phyloP scores from a whole-genome alignment of 2,797 vertebrate species.

The Hydrophis major region DNA sequence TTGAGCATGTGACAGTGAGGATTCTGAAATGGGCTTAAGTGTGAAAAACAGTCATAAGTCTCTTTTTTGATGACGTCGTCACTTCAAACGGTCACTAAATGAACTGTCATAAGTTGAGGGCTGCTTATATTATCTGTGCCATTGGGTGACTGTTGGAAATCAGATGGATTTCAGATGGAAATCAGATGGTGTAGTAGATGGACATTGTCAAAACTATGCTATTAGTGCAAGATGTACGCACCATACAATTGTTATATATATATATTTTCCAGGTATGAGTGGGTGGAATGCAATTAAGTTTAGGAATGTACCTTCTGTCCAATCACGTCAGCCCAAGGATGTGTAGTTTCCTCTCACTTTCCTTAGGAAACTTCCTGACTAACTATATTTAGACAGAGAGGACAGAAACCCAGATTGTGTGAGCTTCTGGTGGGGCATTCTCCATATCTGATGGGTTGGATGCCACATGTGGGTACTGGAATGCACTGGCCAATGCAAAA shows the following conservation, averaged over 20 bases:
- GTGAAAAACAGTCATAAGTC: neutral
- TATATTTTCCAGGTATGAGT: constrained; percentile 23
- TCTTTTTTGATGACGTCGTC: rapidly evolving
- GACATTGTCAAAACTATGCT: constrained; percentile 18
- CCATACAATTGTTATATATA: neutral
- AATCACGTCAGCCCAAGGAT: neutral
- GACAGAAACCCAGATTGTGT: neutral
- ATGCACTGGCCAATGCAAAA: neutral
- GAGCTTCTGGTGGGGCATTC: neutral
- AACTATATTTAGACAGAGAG: neutral
- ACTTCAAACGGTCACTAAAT: neutral
- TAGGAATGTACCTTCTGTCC: neutral
- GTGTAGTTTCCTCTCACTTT: no score
- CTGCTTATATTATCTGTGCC: neutral
- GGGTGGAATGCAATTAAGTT: constrained; percentile 22
- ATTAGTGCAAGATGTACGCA: neutral
- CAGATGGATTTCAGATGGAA: constrained; percentile 30
- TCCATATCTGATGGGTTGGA: neutral
- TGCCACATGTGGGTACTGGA: neutral
- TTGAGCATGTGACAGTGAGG: neutral
- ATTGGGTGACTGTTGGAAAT: constrained; percentile 35
- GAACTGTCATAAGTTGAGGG: neutral
- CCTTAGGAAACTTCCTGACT: neutral
- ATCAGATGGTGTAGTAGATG: constrained; percentile 2
- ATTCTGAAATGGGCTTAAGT: neutral